Evolutionary conservation across 2,113 vertebrate species (phyloP), one percentile per base, ranked within the genome.

Genomic region (Archocentrus centrarchus): DNA sequence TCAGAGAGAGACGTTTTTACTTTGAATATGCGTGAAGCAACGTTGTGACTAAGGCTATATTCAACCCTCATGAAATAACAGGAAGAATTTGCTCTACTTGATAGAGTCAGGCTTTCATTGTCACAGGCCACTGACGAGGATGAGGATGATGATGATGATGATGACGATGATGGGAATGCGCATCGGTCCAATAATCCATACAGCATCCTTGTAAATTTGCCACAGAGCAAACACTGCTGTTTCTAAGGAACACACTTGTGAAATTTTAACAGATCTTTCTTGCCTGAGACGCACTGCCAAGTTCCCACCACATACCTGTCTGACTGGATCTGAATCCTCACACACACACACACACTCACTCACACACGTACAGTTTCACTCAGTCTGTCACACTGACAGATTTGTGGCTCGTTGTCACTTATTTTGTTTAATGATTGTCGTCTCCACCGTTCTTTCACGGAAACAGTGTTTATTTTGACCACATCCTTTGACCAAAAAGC

Each of bases 11-110:
- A 14, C 9, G 6, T 35, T 22, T 30, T 66, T 53, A 39, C 11
- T 37, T n/a, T 13, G 37, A 35, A 62, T 41, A 20, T 87, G 20
- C 62, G 37, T 18, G 44, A 1, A 17, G 1, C 2, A 17, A 2
- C 30, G 53, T n/a, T 6, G 77, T 89, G 88, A 93, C 87, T 83
- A 86, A 90, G 8, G 11, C 3, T 8, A 3, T 10, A 59, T 60
- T 73, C 11, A 83, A 39, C 2, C 8, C 2, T 22, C 14, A 2
- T 37, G 3, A 32, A 80, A 75, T 10, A 30, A 13, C 44, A 32
- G 24, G 24, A 70, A 6, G 0, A 20, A 35, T 63, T 81, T 9
- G 10, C 7, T 59, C 53, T 58, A n/a, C 37, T 50, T 41, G 9
- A 37, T 2, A 7, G 17, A 15, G 7, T n/a, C 41, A 20, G 1